phyloP scores from a whole-genome alignment of 2,797 vertebrate genomes.

The Cryptoblepharus egeriae region DNA sequence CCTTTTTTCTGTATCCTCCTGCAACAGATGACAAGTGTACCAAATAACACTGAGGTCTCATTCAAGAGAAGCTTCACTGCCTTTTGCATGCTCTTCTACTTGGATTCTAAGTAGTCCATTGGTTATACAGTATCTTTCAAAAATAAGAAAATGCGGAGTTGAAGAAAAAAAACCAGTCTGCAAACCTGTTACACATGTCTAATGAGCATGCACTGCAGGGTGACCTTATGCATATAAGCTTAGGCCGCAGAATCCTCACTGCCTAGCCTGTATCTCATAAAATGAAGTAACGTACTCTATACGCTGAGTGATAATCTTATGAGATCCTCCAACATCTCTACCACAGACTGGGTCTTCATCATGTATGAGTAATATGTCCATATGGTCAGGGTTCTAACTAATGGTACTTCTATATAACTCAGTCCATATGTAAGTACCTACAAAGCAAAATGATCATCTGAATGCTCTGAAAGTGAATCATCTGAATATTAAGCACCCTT shows the following conservation, averaged over 20 bases:
- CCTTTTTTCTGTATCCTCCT: not conserved
- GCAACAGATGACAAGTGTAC: not conserved
- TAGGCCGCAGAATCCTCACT: not conserved
- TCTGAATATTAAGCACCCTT: too few species aligned
- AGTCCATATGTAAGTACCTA: too few species aligned
- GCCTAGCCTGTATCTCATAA: not conserved
- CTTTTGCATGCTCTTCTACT: not conserved
- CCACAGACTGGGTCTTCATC: not conserved
- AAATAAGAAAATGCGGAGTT: not conserved
- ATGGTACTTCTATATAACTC: not conserved
- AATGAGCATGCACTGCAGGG: not conserved
- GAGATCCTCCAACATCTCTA: not conserved
- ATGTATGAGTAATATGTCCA: too few species aligned
- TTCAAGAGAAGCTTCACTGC: not conserved
- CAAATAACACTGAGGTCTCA: not conserved
- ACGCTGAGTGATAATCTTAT: not conserved
- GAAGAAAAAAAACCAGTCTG: not conserved
- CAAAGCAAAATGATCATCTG: not conserved
- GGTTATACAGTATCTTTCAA: not conserved
- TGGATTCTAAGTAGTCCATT: not conserved
- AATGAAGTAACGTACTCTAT: not conserved
- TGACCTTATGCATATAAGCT: not conserved
- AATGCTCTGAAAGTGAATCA: too few species aligned
- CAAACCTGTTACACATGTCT: not conserved
- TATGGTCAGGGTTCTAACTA: not conserved